Base-by-base conservation (phyloP, 1,140 invertebrate genomes). In the Procambarus clarkii region DNA sequence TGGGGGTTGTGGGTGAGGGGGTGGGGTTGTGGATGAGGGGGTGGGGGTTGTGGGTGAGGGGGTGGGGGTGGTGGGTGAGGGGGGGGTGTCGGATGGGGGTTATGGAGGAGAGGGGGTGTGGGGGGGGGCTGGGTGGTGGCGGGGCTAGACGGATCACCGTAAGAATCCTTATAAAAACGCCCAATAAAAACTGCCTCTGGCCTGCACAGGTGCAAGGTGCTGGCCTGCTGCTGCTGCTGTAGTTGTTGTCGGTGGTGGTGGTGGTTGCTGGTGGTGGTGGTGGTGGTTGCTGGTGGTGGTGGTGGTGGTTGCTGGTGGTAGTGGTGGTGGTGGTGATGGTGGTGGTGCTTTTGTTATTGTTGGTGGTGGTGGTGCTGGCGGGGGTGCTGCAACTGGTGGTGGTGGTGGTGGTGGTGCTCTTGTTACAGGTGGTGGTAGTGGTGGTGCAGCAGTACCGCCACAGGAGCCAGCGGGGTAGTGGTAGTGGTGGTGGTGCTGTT, bases 91-190 rank as follows among this genome's bases (percentile, higher is more conserved):
- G 3, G 21, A 9, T 3, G 24, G 69, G 3, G 69, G 3, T 3
- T 3, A 9, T 3, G 58, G 58, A 69, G 64, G 7, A 24, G 24
- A 44, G 58, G 44, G 13, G 5, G 34, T 15, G 34, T 34, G 18
- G 1, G 24, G 54, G 54, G 24, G 58, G 11, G 54, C 58, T 69
- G 54, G 58, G 58, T 83, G 50, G 80, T 34, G n/a, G 80, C 80
- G 44, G n/a, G 50, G 58, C 81, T 83, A 83, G 81, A 83, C 81
- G 81, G 81, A 83, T 83, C 81, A 83, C 81, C 81, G 81, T 83
- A 83, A 83, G 81, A 83, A 83, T 83, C 58, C 81, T 83, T 50
- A 69, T 83, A 83, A 83, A 83, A 83, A 83, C 54, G 13, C 2
- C 18, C 58, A 83, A 34, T 83, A 83, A 83, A 83, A 83, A 83